These are phyloP conservation scores for Linnaemya tessellans DNA, from an alignment of 2,888 invertebrate species.

Conservation along the genomic window DNA sequence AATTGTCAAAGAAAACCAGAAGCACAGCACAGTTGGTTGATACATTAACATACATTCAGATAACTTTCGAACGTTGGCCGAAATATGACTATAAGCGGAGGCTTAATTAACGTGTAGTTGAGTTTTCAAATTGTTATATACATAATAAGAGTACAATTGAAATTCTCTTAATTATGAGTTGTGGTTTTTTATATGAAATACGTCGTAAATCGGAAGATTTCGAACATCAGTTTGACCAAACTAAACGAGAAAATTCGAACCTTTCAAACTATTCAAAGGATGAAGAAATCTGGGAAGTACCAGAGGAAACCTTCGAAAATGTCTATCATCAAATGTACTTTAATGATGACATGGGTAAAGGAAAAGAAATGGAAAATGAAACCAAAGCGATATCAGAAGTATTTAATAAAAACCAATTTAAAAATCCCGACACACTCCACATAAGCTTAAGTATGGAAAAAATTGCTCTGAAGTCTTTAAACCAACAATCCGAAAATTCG, in stretches of 20 bases:
- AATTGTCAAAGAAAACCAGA: constrained; percentile 42
- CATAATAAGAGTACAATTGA: constrained; percentile 18
- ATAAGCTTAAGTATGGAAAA: constrained; percentile 76
- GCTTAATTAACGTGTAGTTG: neutral
- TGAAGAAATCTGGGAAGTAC: constrained; percentile 70
- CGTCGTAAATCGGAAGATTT: constrained; percentile 67
- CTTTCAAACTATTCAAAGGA: constrained; percentile 63
- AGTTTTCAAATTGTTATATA: constrained; percentile 27
- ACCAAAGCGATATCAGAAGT: neutral
- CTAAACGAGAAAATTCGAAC: constrained; percentile 50
- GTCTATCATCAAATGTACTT: constrained; percentile 75
- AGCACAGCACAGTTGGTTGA: constrained; percentile 50
- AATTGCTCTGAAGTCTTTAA: constrained; percentile 75
- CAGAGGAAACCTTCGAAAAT: constrained; percentile 66
- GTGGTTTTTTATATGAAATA: constrained; percentile 70
- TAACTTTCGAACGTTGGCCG: constrained; percentile 57
- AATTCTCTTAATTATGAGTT: constrained; percentile 63
- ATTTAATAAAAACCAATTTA: constrained; percentile 39
- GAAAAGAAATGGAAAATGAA: constrained; percentile 6
- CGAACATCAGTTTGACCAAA: constrained; percentile 54
- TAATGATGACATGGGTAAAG: constrained; percentile 68
- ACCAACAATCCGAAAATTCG: constrained; percentile 40
- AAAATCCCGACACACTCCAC: constrained; percentile 68
- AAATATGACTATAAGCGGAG: constrained; percentile 27
- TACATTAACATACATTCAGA: constrained; percentile 62